phyloP scores from a whole-genome alignment of 1,140 invertebrate species.

The Vanessa tameamea region DNA sequence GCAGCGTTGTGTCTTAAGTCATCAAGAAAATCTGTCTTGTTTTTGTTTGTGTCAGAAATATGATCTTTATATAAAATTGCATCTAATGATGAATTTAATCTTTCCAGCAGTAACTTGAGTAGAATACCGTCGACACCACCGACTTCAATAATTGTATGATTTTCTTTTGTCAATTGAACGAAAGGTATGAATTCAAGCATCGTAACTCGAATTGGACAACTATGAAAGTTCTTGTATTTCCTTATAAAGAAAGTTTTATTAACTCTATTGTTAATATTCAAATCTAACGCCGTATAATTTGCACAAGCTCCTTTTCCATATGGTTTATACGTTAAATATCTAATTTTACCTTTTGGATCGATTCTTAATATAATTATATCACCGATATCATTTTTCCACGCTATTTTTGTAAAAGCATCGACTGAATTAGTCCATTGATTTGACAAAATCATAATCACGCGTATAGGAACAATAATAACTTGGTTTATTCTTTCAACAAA shows the following conservation, averaged over 20 bases:
- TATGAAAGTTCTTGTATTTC: constrained; percentile 57
- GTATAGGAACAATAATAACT: constrained; percentile 40
- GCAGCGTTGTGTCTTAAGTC: constrained; percentile 42
- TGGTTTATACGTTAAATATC: constrained; percentile 50
- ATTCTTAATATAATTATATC: constrained; percentile 49
- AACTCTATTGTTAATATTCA: constrained; percentile 22
- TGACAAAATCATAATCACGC: constrained; percentile 45
- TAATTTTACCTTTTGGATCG: constrained; percentile 32
- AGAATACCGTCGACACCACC: constrained; percentile 52
- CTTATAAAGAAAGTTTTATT: constrained; percentile 43
- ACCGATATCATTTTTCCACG: constrained; percentile 49
- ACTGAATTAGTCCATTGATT: constrained; percentile 19
- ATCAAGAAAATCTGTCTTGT: constrained; percentile 36
- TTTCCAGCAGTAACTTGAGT: constrained; percentile 41
- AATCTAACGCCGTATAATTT: constrained; percentile 41
- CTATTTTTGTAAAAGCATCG: constrained; percentile 41
- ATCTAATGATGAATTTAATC: constrained; percentile 49
- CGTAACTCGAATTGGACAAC: constrained; percentile 51
- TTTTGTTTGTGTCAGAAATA: background rate
- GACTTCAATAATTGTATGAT: constrained; percentile 37
- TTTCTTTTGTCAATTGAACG: constrained; percentile 34
- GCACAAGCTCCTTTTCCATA: constrained; percentile 47
- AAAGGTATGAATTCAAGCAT: constrained; percentile 45
- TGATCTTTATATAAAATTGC: constrained; percentile 34
- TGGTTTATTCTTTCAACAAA: constrained; percentile 42